Conservation (phyloP, 2,113 vertebrate genomes). For the Neotragus pygmaeus region DNA sequence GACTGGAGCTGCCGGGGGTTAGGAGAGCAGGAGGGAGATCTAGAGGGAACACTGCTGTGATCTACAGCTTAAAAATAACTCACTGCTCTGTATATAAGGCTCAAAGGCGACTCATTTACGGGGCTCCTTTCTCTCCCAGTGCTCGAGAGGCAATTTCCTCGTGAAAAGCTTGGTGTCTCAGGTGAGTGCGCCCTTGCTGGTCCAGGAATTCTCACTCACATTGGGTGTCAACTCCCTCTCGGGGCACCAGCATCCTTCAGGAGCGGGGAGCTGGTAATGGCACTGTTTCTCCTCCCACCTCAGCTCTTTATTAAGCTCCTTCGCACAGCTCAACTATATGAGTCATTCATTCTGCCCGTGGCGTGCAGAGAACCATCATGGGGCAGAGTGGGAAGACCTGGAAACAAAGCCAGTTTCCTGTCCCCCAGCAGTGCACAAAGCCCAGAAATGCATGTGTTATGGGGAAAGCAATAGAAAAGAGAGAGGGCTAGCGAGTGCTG, state of each 20-base stretch:
- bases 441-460: neutral
- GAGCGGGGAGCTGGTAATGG: fast-evolving
- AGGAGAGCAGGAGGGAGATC: neutral
- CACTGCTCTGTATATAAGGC: neutral
- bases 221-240: neutral
- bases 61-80: neutral
- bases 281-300: neutral
- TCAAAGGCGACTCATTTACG: neutral
- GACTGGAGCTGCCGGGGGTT: fast-evolving
- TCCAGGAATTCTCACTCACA: neutral
- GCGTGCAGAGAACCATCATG: neutral
- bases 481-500: fast-evolving
- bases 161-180: neutral
- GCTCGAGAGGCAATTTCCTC: neutral
- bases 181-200: fast-evolving
- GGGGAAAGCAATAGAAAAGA: neutral
- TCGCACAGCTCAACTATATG: fast-evolving
- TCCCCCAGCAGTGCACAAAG: neutral
- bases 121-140: neutral
- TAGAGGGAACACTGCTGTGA: neutral
- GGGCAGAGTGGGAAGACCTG: neutral
- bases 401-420: neutral
- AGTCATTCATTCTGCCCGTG: neutral
- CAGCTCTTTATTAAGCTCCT: neutral
- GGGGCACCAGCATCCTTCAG: neutral